Conservation (phyloP, 2,888 invertebrate genomes). For the Torymus auratus region DNA sequence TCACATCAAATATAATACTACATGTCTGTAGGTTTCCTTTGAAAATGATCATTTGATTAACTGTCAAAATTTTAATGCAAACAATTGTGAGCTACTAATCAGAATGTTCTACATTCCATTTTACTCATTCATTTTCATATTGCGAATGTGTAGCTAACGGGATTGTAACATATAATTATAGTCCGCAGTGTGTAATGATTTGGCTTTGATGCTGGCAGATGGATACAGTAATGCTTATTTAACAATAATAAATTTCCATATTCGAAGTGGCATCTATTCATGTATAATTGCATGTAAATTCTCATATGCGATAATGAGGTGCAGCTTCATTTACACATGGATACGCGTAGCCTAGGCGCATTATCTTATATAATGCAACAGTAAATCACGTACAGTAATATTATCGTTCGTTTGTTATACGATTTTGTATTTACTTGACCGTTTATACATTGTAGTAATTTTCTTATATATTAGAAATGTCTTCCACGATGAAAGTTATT, state of each 20-base stretch:
- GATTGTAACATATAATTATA: not conserved
- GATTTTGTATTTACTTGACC: too few relatives aligned
- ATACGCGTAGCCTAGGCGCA: not conserved
- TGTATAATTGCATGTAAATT: conserved; percentile 24
- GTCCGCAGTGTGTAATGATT: not conserved
- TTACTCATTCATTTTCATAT: too few relatives aligned
- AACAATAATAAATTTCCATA: conserved; percentile 24
- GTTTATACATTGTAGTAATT: too few relatives aligned
- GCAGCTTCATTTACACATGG: conserved; percentile 10
- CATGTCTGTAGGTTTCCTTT: too few relatives aligned
- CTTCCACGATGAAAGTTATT: too few relatives aligned
- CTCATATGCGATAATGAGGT: conserved; percentile 15
- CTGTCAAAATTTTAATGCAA: too few relatives aligned
- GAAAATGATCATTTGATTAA: too few relatives aligned
- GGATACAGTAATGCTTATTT: not conserved
- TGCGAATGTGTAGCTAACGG: too few relatives aligned
- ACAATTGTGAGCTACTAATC: too few relatives aligned
- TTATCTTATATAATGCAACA: conserved; percentile 21
- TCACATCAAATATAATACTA: too few relatives aligned
- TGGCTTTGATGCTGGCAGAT: not conserved
- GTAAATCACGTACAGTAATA: conserved; percentile 6
- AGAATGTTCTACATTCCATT: too few relatives aligned
- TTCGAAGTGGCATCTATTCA: not conserved
- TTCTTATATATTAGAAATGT: too few relatives aligned
- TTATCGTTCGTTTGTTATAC: conserved; percentile 14